A percentile compares a stretch with the other conserved stretches of the same genome.
phyloP scores from a whole-genome alignment of 2,797 vertebrate species.

The Malurus leucopterus region DNA sequence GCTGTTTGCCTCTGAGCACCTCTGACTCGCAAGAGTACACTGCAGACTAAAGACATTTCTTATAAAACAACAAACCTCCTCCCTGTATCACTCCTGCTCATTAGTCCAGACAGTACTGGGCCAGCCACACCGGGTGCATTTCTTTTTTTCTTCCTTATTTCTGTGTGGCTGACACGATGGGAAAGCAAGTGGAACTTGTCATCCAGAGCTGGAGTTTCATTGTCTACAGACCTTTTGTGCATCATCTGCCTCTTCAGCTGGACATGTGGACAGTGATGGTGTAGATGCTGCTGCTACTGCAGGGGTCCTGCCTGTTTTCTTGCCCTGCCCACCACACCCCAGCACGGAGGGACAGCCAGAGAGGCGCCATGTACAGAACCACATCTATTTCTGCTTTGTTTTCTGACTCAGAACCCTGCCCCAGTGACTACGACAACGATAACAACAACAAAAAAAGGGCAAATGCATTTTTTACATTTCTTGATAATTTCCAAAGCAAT shows the following conservation, averaged over 20 bases:
- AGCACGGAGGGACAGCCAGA: conserved; percentile 18
- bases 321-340: background rate
- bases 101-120: conserved; percentile 27
- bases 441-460: conserved; percentile 65
- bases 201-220: conserved; percentile 40
- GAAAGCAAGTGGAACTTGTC: background rate
- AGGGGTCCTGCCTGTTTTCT: background rate
- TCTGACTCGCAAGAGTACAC: conserved; percentile 27
- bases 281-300: conserved; percentile 41
- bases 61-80: conserved; percentile 56
- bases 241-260: conserved; percentile 29
- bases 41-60: conserved; percentile 50
- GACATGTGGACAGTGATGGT: background rate
- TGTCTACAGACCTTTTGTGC: conserved; percentile 38
- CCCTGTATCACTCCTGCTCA: conserved; percentile 44
- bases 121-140: conserved; percentile 24
- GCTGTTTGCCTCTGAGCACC: conserved; percentile 33
- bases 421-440: conserved; percentile 41
- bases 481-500: conserved; percentile 70
- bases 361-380: conserved; percentile 46
- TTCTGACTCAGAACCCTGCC: conserved; percentile 54
- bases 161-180: background rate
- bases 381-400: conserved; percentile 59
- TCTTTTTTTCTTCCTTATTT: conserved; percentile 35
- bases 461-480: conserved; percentile 73